Evolutionary conservation across 2,888 invertebrate genomes (phyloP), one percentile per base, ranked within the genome.

Genomic region (Tolmerus cingulatus): DNA sequence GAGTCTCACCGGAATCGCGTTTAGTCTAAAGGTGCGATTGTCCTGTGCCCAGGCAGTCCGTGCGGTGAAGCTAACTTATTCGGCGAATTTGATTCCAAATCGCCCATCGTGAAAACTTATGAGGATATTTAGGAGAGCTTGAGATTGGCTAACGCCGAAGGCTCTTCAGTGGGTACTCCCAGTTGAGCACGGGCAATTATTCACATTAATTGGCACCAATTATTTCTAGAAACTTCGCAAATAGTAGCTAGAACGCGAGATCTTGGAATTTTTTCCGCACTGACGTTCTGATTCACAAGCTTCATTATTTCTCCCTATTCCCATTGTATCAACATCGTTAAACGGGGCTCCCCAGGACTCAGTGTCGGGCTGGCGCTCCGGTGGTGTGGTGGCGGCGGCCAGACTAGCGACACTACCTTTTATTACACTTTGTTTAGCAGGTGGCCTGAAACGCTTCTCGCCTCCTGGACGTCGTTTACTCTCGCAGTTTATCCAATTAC

Each of bases 321-420:
- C 34, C 55, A 57, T 81, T 81, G 81, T 81, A 81, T 81, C 55
- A 81, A 81, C 81, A 81, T 81, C 81, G 81, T 81, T 81, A 81
- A 81, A 55, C n/a, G 27, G 40, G 34, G 55, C 66, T 57, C 57
- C 57, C 57, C 7, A 57, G 19, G 23, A 57, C 57, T n/a, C 23
- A 5, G 7, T n/a, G 57, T 1, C 51, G 51, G 51, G n/a, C 51
- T 51, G 23, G 57, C 57, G 3, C 19, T 27, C 66, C 66, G 27
- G 5, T n/a, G 9, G 37, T 30, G 27, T 9, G 40, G 55, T 57
- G 34, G 16, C 8, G 51, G 27, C 51, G 55, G 81, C 81, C 55
- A 55, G 51, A 55, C 55, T 34, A 30, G 55, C 40, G 55, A 55
- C 55, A 34, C 55, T 37, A 81, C 55, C 81, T 55, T 81, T 81